Evolutionary conservation across 2,888 invertebrate genomes (phyloP).

Genomic region (Zygaena filipendulae): DNA sequence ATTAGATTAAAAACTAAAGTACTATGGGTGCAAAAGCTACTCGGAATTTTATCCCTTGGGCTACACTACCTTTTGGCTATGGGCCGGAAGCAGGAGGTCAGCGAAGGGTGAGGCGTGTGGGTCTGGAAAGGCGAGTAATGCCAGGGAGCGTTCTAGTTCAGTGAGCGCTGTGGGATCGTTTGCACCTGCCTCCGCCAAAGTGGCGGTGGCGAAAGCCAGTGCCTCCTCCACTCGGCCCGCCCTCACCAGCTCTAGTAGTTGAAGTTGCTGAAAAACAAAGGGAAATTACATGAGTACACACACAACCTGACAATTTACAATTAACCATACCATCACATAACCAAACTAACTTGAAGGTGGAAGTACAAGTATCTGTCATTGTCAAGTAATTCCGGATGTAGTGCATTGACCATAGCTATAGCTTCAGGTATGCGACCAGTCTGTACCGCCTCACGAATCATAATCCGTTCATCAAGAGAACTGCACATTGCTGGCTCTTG

Average conservation of each 20-base stretch:
- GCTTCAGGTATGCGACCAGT: conserved; percentile 93
- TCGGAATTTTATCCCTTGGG: no score
- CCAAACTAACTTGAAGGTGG: conserved; percentile 93
- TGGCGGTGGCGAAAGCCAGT: conserved; percentile 88
- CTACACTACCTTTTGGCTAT: conserved; percentile 90
- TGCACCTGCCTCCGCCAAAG: conserved; percentile 90
- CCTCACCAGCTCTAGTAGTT: conserved; percentile 88
- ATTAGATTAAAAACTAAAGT: no score
- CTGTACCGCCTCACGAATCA: conserved; percentile 94
- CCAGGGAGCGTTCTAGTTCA: conserved; percentile 93
- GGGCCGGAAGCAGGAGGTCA: conserved; percentile 91
- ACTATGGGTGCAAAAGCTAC: no score
- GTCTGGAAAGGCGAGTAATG: conserved; percentile 95
- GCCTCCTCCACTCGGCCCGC: conserved; percentile 89
- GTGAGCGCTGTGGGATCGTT: conserved; percentile 76
- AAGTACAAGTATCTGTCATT: conserved; percentile 96
- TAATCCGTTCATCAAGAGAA: conserved; percentile 90
- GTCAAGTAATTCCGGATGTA: conserved; percentile 94
- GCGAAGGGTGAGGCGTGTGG: conserved; percentile 95
- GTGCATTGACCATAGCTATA: conserved; percentile 90
- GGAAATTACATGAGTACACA: conserved; percentile 1
- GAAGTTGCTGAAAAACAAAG: conserved; percentile 79
- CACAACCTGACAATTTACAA: no score
- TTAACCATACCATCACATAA: no score
- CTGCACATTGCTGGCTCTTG: conserved; percentile 69